Evolutionary conservation across 2,797 vertebrate genomes (phyloP).

Genomic region (Semaprochilodus insignis): DNA sequence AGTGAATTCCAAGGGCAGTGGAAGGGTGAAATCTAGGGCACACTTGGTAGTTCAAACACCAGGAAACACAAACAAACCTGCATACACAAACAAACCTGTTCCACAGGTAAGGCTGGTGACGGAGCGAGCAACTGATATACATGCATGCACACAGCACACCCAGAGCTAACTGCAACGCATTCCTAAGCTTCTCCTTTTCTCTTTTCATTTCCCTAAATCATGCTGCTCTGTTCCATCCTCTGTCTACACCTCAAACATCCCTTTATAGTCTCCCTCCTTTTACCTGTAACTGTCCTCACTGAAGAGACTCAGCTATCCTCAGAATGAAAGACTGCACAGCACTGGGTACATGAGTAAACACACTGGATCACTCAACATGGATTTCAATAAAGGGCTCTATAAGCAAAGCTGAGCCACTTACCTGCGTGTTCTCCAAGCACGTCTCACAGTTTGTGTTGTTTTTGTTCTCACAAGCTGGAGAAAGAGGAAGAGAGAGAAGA

Average conservation of each 20-base stretch:
- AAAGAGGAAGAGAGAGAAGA: conserved; percentile 20
- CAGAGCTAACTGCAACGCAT: neutral
- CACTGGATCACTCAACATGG: neutral
- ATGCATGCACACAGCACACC: neutral
- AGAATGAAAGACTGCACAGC: neutral
- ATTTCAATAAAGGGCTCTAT: neutral
- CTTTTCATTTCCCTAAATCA: neutral
- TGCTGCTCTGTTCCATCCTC: too few species aligned
- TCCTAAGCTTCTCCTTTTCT: neutral
- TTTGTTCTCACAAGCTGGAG: conserved; percentile 80
- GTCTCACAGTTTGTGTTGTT: conserved; percentile 85
- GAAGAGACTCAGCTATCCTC: too few species aligned
- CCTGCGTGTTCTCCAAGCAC: conserved; percentile 88
- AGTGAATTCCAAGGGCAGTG: neutral
- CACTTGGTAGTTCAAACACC: neutral
- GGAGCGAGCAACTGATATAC: conserved; percentile 17
- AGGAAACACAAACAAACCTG: conserved; percentile 64
- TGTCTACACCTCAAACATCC: neutral
- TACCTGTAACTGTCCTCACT: neutral
- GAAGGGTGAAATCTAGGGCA: neutral
- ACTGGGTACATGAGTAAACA: neutral
- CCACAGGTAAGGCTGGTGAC: conserved; percentile 65
- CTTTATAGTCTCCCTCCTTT: neutral
- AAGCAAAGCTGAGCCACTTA: conserved; percentile 71
- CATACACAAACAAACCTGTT: conserved; percentile 68